These are phyloP conservation scores for Pelobates fuscus DNA, from an alignment of 2,113 vertebrate genomes.

Conservation along the genomic window DNA sequence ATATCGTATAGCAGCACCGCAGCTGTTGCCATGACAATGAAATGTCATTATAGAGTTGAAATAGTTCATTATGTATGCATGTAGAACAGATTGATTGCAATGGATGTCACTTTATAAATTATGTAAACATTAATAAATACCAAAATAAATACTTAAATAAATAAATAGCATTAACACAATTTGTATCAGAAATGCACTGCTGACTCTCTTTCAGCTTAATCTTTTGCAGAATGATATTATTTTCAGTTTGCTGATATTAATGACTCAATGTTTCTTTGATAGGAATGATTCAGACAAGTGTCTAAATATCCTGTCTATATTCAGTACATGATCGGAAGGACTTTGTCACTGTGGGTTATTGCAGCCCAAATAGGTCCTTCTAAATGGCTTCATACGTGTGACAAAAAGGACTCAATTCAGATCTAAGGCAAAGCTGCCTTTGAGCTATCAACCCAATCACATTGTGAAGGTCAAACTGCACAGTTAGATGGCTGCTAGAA, in stretches of 20 bases:
- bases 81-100: not conserved
- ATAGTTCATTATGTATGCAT: too few species aligned
- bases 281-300: too few species aligned
- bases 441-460: constrained; percentile 1
- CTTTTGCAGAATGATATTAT: not conserved
- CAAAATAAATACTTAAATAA: constrained; percentile 28
- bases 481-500: not conserved
- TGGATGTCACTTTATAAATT: not conserved
- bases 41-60: too few species aligned
- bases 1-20: too few species aligned
- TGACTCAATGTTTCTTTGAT: too few species aligned
- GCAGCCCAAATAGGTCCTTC: not conserved
- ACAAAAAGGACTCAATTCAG: not conserved
- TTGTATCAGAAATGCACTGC: not conserved
- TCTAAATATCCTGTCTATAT: not conserved
- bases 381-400: too few species aligned
- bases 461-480: not conserved
- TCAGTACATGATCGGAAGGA: not conserved
- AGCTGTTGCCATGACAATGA: too few species aligned
- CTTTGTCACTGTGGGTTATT: constrained; percentile 1
- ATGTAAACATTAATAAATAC: constrained; percentile 23
- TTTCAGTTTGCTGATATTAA: not conserved
- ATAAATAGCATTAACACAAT: constrained; percentile 10
- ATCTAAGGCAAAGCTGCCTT: not conserved
- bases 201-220: not conserved